Conservation (phyloP, 2,797 vertebrate species). For the Rhabdomys pumilio region DNA sequence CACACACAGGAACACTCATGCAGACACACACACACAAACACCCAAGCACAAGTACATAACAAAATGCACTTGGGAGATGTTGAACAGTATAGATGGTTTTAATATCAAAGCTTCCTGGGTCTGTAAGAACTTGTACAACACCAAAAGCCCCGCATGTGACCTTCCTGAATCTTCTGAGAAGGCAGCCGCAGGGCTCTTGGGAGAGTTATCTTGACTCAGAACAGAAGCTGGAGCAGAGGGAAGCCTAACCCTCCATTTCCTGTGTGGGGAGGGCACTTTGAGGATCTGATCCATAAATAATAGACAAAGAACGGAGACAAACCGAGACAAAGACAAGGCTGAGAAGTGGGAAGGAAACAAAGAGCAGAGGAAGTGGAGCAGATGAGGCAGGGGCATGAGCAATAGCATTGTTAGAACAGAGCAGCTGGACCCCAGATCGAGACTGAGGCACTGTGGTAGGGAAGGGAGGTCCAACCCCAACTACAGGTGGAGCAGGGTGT, state of each 20-base stretch:
- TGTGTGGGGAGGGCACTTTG: background rate
- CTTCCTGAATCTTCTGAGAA: background rate
- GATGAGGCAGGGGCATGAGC: background rate
- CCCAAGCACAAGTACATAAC: background rate
- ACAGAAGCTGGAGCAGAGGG: background rate
- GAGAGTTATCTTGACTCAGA: background rate
- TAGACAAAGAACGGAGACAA: background rate
- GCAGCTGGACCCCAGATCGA: fast-evolving
- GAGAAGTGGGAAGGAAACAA: background rate
- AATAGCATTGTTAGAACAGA: background rate
- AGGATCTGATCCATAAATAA: slow-evolving; percentile 14
- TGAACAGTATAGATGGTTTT: background rate
- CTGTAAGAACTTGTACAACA: background rate
- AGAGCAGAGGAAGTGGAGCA: background rate
- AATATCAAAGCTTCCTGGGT: background rate
- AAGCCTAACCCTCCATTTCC: background rate
- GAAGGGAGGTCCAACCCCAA: too few species aligned
- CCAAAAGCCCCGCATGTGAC: fast-evolving
- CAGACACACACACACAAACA: background rate
- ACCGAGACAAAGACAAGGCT: too few species aligned
- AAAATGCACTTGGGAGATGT: background rate
- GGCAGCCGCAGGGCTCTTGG: fast-evolving
- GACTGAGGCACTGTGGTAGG: fast-evolving
- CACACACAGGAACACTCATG: background rate
- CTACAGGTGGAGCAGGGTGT: fast-evolving